phyloP scores from a whole-genome alignment of 2,888 invertebrate genomes.

The Drosophila meridionalis region DNA sequence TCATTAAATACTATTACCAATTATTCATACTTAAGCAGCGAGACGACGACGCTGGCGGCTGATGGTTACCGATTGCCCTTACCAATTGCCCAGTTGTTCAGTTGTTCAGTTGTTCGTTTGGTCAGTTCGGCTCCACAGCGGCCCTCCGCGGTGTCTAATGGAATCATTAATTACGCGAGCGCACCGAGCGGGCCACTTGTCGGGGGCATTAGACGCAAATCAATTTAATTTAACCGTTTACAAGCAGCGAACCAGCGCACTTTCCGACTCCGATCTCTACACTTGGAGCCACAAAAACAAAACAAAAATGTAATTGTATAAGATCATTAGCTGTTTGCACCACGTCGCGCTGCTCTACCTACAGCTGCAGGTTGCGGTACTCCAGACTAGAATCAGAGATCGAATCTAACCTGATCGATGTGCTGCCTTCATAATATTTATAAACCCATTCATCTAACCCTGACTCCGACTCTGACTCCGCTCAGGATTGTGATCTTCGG shows the following conservation, averaged over 20 bases:
- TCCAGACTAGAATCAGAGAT: slow-evolving; percentile 1
- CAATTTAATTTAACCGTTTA: slow-evolving; percentile 82
- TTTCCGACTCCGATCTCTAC: slow-evolving; percentile 12
- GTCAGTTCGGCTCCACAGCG: slow-evolving; percentile 2
- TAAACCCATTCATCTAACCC: slow-evolving; percentile 79
- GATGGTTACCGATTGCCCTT: slow-evolving; percentile 20
- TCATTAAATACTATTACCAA: slow-evolving; percentile 81
- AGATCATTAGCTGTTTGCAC: slow-evolving; percentile 69
- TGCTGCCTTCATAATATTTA: slow-evolving; percentile 78
- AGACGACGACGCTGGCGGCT: slow-evolving; percentile 61
- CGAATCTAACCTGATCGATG: slow-evolving; percentile 61
- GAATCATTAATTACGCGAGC: slow-evolving; percentile 77
- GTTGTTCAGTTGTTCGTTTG: slow-evolving; percentile 19
- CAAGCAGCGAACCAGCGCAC: slow-evolving; percentile 60
- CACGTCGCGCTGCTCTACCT: slow-evolving; percentile 10
- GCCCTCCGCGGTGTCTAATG: slow-evolving; percentile 77
- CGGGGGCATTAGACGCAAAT: slow-evolving; percentile 82
- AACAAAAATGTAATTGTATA: slow-evolving; percentile 64
- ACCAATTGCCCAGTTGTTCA: slow-evolving; percentile 29
- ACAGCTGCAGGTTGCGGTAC: slow-evolving; percentile 6
- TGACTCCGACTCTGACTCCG: slow-evolving; percentile 20
- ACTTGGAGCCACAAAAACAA: slow-evolving; percentile 33
- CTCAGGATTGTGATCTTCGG: slow-evolving; percentile 35
- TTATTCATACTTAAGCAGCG: slow-evolving; percentile 82
- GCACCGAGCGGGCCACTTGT: slow-evolving; percentile 78